Base-by-base conservation (phyloP, 2,113 vertebrate species). In the Mormyrus iriodes region DNA sequence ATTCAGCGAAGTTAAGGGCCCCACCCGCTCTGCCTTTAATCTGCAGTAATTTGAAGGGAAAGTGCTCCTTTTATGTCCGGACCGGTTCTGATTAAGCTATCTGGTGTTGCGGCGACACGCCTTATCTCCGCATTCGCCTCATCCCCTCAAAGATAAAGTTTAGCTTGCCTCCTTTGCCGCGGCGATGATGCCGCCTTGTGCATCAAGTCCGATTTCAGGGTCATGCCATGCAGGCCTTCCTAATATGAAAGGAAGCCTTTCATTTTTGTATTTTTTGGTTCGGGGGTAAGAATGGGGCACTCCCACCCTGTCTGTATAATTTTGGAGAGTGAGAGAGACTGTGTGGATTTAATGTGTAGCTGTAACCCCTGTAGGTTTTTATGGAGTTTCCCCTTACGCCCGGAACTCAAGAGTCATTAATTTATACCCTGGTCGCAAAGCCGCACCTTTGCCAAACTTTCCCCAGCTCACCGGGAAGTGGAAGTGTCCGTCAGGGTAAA, bases 401-500 rank as follows among this genome's bases (percentile, higher is more conserved):
- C 91, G 92, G 93, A 93, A 91, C 92, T 92, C 93, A 93, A 92
- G 94, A 93, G 94, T 93, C 93, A 94, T 95, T 94, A 94, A 96
- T 95, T 95, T 95, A 94, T 92, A 95, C 93, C 94, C 92, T 90
- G 86, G 92, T 95, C 94, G 93, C 90, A 92, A 90, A 89, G 87
- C 90, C 93, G 91, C 93, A 88, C 79, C 89, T 87, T 91, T 39
- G 95, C 94, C 94, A 94, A 94, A 91, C 92, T 92, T 92, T 92
- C 91, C 48, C 65, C 35, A n/a, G 90, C 91, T 92, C 93, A 94
- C 94, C 93, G 92, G 93, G 94, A 94, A 93, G 93, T 94, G 92
- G 94, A 93, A 94, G 94, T 94, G 94, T 93, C 92, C 92, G 73
- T 90, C 90, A 93, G 94, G 94, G 94, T 96, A 95, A 95, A 96